Conservation (phyloP, 2,888 invertebrate genomes). For the Clivina fossor region DNA sequence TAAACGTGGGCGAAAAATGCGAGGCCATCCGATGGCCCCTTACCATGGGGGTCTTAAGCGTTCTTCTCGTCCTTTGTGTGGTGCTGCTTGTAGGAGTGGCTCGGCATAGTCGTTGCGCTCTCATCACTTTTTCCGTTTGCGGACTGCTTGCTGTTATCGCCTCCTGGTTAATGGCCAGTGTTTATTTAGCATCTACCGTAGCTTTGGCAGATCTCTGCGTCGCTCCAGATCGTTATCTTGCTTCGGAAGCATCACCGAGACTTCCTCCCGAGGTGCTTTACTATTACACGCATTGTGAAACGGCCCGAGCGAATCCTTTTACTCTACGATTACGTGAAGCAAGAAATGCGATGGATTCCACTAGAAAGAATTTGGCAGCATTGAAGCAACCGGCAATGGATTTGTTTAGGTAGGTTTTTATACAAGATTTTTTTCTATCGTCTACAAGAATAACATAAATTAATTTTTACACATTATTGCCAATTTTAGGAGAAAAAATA, state of each 20-base stretch:
- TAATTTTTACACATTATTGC: no score
- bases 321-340: slow-evolving; percentile 81
- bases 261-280: slow-evolving; percentile 65
- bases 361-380: slow-evolving; percentile 54
- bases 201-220: slow-evolving; percentile 82
- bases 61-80: slow-evolving; percentile 83
- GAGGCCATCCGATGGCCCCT: slow-evolving; percentile 83
- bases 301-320: slow-evolving; percentile 76
- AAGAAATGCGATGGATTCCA: slow-evolving; percentile 64
- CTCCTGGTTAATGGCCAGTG: slow-evolving; percentile 85
- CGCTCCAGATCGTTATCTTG: slow-evolving; percentile 56
- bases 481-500: no score
- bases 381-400: slow-evolving; percentile 57
- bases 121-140: slow-evolving; percentile 87
- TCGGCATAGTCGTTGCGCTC: slow-evolving; percentile 82
- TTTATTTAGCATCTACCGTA: slow-evolving; percentile 83
- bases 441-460: no score
- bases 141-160: slow-evolving; percentile 82
- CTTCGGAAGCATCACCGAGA: slow-evolving; percentile 54
- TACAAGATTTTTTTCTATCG: no score
- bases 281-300: slow-evolving; percentile 83
- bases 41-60: slow-evolving; percentile 84
- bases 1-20: slow-evolving; percentile 67
- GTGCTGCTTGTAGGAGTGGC: slow-evolving; percentile 88
- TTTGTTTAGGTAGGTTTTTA: no score